Base-by-base conservation (phyloP, 2,113 vertebrate species). In the Epinephelus moara region DNA sequence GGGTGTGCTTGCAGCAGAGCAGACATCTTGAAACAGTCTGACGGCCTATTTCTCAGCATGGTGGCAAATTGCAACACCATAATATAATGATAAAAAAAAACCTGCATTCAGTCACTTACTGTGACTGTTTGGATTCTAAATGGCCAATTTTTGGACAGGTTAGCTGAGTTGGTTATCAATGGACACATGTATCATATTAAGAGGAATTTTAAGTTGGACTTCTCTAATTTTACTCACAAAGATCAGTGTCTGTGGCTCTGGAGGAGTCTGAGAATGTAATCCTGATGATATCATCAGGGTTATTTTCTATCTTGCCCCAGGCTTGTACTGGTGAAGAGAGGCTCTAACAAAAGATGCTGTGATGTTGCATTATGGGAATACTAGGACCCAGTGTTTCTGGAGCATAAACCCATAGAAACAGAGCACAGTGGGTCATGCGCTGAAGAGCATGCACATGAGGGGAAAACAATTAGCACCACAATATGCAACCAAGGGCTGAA, bases 21-120 rank as follows among this genome's bases (percentile, higher is more conserved):
- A 74, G 55, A 68, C 64, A 49, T 71, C 25, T 66, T 81, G 60
- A 53, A 70, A 68, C 14, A 1, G 30, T 14, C n/a, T n/a, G 37
- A 45, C 6, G 9, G 42, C 42, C 42, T 15, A 4, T 60, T 18
- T 40, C 72, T 37, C 27, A 59, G 66, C 25, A 49, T 49, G 53
- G 45, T 11, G 25, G 42, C n/a, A 27, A n/a, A 23, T 50, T 74
- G 52, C 49, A 52, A 21, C 47, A 25, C 56, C 25, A 19, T 15
- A 4, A 47, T 60, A 50, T 42, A 30, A 52, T 23, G 47, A 2
- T 63, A 37, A 62, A 60, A 52, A 59, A 17, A 0, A 13, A 27
- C 1, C 21, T 8, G 18, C 2, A n/a, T 23, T 17, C 1, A 19
- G n/a, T 23, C 18, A 18, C 17, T 1, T 21, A 3, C 6, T 0